These are phyloP conservation scores for Pituophis catenifer DNA, from an alignment of 2,113 vertebrate genomes.

Conservation along the genomic window DNA sequence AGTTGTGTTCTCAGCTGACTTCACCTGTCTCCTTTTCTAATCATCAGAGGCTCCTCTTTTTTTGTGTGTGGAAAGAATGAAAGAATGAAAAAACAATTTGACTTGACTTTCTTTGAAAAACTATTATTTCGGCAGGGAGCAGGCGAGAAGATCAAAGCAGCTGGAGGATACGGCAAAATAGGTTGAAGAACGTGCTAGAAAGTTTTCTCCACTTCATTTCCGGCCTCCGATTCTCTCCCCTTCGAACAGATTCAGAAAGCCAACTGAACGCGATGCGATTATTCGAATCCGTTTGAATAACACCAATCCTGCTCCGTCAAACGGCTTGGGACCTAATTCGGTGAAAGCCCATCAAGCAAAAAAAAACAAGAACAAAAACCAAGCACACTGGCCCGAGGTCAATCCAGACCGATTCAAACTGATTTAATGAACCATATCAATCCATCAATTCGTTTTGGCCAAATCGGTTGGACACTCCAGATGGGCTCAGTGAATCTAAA, in stretches of 20 bases:
- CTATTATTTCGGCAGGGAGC: rapidly evolving
- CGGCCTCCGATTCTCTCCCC: not conserved
- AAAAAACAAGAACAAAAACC: not conserved
- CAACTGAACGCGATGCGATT: not conserved
- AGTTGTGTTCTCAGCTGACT: not conserved
- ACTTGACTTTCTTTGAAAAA: not conserved
- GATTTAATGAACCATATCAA: not conserved
- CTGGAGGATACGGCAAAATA: not conserved
- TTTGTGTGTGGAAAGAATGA: not conserved
- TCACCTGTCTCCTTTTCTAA: not conserved
- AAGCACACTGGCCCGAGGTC: too few species aligned
- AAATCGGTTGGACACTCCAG: not conserved
- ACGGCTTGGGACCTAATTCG: not conserved
- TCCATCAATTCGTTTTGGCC: not conserved
- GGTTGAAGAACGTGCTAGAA: not conserved
- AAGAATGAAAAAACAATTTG: not conserved
- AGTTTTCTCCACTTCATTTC: not conserved
- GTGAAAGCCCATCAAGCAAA: not conserved
- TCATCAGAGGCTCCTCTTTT: not conserved
- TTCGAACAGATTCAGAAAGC: not conserved
- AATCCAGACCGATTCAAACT: not conserved
- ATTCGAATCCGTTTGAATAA: not conserved
- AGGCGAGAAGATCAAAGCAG: not conserved
- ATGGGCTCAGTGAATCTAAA: not conserved
- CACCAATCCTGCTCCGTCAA: not conserved